Base-by-base conservation (phyloP, 2,888 invertebrate genomes). In the Tridacna gigas region DNA sequence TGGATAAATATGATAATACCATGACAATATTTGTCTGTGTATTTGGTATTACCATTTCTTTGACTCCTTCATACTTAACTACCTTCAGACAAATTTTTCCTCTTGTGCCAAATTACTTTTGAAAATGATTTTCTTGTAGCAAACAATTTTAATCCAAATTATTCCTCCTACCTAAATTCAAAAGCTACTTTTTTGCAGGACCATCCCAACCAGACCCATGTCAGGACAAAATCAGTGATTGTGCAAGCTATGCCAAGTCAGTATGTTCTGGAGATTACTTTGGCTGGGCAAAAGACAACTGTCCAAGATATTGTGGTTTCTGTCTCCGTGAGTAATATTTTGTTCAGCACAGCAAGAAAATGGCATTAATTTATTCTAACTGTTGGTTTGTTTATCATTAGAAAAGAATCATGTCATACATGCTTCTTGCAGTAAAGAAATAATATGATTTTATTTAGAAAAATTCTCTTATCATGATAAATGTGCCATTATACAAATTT, bases 281-380 rank as follows among this genome's bases (percentile, higher is more conserved):
- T 26, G 84, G 84, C 2, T 91, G 91, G 91, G 88, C 91, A 9
- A 88, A 84, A 20, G 91, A 90, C 61, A 91, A 91, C 79, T 91
- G 91, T 79, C 78, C 84, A 22, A 84, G 89, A 86, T 86, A 79
- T 76, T 91, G 91, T 77, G 89, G 89, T 51, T 83, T 90, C 82
- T 91, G 91, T 81, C 65, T 73, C 45, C 88, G 91, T 91, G 84
- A 82, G 89, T 84, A 45, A n/a, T 45, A 12, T 63, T 56, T 37
- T 37, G 2, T 37, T 37, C 7, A 4, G 7, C n/a, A n/a, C n/a
- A 37, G 7, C 2, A 4, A 37, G 37, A 37, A 37, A 37, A 2
- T 37, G 37, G 7, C 7, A 7, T 37, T 4, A 7, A 37, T 37
- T 37, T 37, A 4, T 37, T 37, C 3, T 2, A 37, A 7, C 7